Base-by-base conservation (phyloP, 2,888 invertebrate genomes). In the Pristionchus maxplancki region DNA sequence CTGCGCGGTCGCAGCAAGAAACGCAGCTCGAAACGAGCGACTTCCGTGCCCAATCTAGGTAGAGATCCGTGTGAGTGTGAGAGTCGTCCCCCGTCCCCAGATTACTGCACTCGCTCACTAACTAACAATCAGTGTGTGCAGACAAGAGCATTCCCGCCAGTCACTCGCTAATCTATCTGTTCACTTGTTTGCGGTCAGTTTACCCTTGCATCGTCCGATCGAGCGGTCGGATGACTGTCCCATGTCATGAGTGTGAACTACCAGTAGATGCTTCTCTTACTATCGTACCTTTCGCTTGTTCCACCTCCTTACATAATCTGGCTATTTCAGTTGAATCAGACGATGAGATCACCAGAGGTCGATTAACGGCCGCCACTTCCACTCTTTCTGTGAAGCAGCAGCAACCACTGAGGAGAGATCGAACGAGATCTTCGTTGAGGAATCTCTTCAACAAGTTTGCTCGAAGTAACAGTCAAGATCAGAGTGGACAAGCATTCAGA, bases 31-130 rank as follows among this genome's bases (percentile, higher is more conserved):
- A 91, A 96, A 96, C 96, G 96, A 95, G 97, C 97, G 95, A 97
- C 96, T 95, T 97, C 97, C 94, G 97, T 97, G 95, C 97, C 97
- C 94, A 97, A 97, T 96, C 96, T 98, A 97, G 97, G 97, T 97
- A 89, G 89, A 89, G 64, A 44, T 48, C 37, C 31, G 86, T 31
- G 85, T 17, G 40, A 37, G 50, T 34, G 28, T n/a, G 86, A 37
- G 71, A 50, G 84, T 31, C 3, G 67, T 20, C 13, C 85, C 34
- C 58, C 28, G 8, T 37, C 48, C 31, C 48, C 48, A 87, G 44
- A 44, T 44, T 44, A 44, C 48, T 40, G 31, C 48, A 84, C 48
- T 83, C 34, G 28, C 48, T 34, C 48, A 87, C 85, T 44, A 85
- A 58, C 85, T 28, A 64, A 37, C 58, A 58, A 82, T 44, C 40